Conservation (phyloP, 2,888 invertebrate species). For the Ophion costatus region DNA sequence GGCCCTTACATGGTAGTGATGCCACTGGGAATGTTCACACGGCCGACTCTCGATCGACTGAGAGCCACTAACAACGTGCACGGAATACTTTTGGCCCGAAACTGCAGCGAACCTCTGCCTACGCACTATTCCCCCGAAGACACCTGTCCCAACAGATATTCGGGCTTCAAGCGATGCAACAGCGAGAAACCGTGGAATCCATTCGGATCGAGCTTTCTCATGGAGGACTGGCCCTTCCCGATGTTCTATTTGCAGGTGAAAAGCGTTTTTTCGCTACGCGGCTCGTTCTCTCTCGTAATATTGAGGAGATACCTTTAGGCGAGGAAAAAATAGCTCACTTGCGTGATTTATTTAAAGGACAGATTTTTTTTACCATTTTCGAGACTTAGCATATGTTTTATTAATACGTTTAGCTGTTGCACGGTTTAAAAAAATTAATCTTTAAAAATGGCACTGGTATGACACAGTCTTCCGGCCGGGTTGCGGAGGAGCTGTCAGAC, state of each 20-base stretch:
- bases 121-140: conserved; percentile 86
- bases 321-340: too few relatives aligned
- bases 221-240: conserved; percentile 94
- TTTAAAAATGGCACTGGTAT: too few relatives aligned
- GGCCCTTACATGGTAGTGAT: conserved; percentile 92
- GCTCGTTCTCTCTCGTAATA: neutral
- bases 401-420: too few relatives aligned
- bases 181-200: conserved; percentile 90
- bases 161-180: conserved; percentile 85
- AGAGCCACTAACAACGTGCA: conserved; percentile 86
- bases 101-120: conserved; percentile 80
- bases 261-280: neutral
- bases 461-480: too few relatives aligned
- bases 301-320: too few relatives aligned
- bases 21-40: conserved; percentile 87
- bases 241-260: conserved; percentile 89
- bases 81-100: conserved; percentile 87
- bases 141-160: conserved; percentile 92
- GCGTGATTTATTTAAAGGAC: too few relatives aligned
- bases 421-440: too few relatives aligned
- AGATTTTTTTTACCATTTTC: too few relatives aligned
- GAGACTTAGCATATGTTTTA: too few relatives aligned
- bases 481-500: too few relatives aligned
- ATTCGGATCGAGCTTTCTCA: conserved; percentile 89
- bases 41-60: conserved; percentile 85